Conservation (phyloP, 2,113 vertebrate genomes). For the Ciconia boyciana region DNA sequence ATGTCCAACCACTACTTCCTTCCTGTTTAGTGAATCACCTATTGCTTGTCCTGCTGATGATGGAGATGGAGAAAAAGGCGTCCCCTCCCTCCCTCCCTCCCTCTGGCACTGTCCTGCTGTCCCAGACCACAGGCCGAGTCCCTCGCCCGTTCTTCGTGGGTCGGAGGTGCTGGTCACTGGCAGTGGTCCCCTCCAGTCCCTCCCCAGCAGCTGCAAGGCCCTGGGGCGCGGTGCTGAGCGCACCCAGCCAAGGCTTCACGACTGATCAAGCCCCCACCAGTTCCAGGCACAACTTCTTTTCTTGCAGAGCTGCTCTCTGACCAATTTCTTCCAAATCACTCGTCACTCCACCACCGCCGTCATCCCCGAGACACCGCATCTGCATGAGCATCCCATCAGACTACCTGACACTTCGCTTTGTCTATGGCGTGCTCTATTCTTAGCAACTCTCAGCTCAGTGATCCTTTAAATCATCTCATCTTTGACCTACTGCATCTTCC, state of each 20-base stretch:
- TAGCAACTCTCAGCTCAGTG: background rate
- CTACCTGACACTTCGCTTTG: background rate
- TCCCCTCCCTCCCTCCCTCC: background rate
- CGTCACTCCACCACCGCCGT: background rate
- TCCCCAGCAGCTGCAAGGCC: rapidly evolving
- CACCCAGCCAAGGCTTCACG: background rate
- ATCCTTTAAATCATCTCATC: background rate
- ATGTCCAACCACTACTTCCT: rapidly evolving
- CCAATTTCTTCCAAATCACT: background rate
- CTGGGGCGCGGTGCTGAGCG: rapidly evolving
- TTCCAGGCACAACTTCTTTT: rapidly evolving
- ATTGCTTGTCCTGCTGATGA: background rate
- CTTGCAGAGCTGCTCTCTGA: background rate
- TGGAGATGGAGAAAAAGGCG: background rate
- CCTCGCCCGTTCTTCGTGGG: rapidly evolving
- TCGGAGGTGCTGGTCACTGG: rapidly evolving
- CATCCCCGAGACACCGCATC: rapidly evolving
- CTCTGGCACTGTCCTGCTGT: rapidly evolving
- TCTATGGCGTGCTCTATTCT: background rate
- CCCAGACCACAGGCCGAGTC: background rate
- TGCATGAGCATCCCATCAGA: background rate
- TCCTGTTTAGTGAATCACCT: background rate
- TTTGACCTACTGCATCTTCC: background rate
- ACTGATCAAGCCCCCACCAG: rapidly evolving
- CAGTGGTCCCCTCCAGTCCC: background rate